Evolutionary conservation across 1,140 invertebrate species (phyloP).

Genomic region (Ostrea edulis): DNA sequence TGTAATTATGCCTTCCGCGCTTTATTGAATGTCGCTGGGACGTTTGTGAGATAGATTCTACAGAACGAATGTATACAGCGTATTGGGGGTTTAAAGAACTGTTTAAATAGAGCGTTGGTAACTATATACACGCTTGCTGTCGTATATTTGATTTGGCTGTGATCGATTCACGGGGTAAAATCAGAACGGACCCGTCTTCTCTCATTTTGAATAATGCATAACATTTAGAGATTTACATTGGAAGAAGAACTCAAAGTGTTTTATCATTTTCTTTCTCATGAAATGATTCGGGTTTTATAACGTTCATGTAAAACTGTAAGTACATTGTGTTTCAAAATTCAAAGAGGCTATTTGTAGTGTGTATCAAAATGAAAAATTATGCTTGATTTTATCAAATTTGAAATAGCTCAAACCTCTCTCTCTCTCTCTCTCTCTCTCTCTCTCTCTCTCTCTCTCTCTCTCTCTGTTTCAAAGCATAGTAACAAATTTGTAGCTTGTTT

Average conservation of each 20-base stretch:
- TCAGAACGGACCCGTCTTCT: conserved; percentile 8
- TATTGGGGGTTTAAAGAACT: conserved; percentile 29
- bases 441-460: neutral
- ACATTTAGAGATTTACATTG: neutral
- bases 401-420: neutral
- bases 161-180: conserved; percentile 5
- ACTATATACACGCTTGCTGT: conserved; percentile 14
- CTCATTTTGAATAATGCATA: conserved; percentile 12
- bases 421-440: neutral
- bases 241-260: neutral
- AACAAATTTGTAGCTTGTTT: neutral
- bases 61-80: neutral
- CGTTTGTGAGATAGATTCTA: conserved; percentile 1
- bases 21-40: neutral
- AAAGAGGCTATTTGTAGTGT: neutral
- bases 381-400: neutral
- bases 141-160: conserved; percentile 31
- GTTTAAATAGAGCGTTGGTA: conserved; percentile 38
- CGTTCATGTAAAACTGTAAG: neutral
- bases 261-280: neutral
- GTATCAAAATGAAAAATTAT: no score
- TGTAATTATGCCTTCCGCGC: conserved; percentile 10
- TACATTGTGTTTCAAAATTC: neutral
- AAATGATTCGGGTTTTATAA: neutral
- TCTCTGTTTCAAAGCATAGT: neutral